Evolutionary conservation across 2,797 vertebrate genomes (phyloP).

Genomic region (Gymnothorax reevesii): DNA sequence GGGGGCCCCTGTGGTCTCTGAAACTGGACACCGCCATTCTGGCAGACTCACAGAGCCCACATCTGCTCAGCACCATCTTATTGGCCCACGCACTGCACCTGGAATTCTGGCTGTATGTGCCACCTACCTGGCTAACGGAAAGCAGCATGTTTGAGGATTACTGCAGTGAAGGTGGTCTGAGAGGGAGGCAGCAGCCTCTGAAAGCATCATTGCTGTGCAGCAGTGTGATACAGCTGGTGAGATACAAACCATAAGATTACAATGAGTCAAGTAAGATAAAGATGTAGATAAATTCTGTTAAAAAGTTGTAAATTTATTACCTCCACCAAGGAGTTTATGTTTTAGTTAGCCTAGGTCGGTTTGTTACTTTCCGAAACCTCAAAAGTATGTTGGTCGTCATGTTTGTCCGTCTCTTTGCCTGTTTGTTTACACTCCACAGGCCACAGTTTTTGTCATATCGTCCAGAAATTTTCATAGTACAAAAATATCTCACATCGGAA

Average conservation of each 20-base stretch:
- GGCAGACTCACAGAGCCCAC: neutral
- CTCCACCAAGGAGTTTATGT: too few species aligned
- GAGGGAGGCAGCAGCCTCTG: neutral
- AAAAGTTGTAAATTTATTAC: neutral
- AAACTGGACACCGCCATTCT: neutral
- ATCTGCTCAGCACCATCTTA: slow-evolving; percentile 1
- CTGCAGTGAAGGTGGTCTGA: neutral
- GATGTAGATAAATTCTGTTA: neutral
- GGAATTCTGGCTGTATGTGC: neutral
- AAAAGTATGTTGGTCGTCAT: too few species aligned
- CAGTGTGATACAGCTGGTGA: neutral
- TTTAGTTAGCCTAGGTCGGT: too few species aligned
- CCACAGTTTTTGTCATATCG: too few species aligned
- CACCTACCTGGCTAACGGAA: neutral
- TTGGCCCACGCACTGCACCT: slow-evolving; percentile 18
- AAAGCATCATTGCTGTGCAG: neutral
- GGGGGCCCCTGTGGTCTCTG: neutral
- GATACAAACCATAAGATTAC: neutral
- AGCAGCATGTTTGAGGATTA: neutral
- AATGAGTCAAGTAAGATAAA: neutral
- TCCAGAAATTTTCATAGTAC: too few species aligned
- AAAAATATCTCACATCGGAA: too few species aligned
- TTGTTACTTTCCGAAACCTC: too few species aligned
- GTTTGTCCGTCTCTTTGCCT: too few species aligned
- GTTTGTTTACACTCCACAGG: too few species aligned